Percentiles rank a stretch among this genome's conserved stretches.
phyloP scores from a whole-genome alignment of 2,888 invertebrate genomes.

The Theretra japonica region DNA sequence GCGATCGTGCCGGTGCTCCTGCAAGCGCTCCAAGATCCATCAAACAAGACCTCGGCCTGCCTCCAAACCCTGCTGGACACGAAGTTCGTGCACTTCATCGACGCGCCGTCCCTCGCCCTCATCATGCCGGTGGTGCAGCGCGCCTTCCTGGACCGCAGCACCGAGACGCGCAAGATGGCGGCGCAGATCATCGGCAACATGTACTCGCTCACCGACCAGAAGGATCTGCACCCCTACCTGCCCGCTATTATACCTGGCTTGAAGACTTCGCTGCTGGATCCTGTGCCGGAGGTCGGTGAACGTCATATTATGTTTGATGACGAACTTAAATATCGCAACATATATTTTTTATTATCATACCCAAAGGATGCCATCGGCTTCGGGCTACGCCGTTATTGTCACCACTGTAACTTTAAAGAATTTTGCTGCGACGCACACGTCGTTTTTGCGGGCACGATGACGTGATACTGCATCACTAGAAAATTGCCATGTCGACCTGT shows the following conservation, averaged over 20 bases:
- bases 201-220: conserved; percentile 99
- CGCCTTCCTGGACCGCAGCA: conserved; percentile 98
- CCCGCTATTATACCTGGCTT: conserved; percentile 98
- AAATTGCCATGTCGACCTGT: too few relatives aligned
- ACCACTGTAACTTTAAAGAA: too few relatives aligned
- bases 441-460: too few relatives aligned
- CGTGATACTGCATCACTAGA: too few relatives aligned
- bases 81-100: conserved; percentile 99
- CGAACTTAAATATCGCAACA: too few relatives aligned
- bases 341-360: too few relatives aligned
- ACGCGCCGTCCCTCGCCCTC: conserved; percentile 98
- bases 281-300: conserved; percentile 93
- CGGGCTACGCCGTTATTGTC: too few relatives aligned
- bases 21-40: conserved; percentile 97
- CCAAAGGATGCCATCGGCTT: too few relatives aligned
- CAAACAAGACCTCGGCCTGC: conserved; percentile 96
- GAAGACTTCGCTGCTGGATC: conserved; percentile 97
- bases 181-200: conserved; percentile 99
- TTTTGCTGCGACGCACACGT: too few relatives aligned
- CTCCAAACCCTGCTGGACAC: conserved; percentile 97
- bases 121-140: conserved; percentile 99
- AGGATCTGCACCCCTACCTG: conserved; percentile 98
- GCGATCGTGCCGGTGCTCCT: conserved; percentile 94
- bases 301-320: too few relatives aligned
- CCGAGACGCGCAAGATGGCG: conserved; percentile 99